These are phyloP conservation scores for Sthenelais limicola DNA, from an alignment of 2,888 invertebrate genomes.

Conservation along the genomic window DNA sequence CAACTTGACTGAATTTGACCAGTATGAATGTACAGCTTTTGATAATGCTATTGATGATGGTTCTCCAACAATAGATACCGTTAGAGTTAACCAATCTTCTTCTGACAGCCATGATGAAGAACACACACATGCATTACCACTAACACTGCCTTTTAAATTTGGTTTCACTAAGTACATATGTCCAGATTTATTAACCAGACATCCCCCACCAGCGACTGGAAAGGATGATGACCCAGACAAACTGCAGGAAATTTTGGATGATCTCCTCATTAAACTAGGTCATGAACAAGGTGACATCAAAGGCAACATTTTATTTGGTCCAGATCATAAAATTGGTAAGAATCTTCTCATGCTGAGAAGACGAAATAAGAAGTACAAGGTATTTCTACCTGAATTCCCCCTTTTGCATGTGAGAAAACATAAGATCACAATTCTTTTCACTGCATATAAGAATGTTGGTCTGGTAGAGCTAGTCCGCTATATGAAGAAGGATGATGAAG, in stretches of 20 bases:
- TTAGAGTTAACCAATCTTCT: no score
- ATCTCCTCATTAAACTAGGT: constrained; percentile 43
- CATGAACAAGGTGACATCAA: background rate
- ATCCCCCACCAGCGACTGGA: constrained; percentile 51
- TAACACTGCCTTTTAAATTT: no score
- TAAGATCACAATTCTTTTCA: background rate
- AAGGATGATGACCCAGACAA: constrained; percentile 45
- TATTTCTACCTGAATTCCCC: constrained; percentile 38
- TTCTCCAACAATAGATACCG: no score
- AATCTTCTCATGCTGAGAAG: constrained; percentile 42
- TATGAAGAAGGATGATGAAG: background rate
- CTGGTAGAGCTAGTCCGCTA: background rate
- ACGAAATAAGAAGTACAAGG: constrained; percentile 29
- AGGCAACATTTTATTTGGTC: constrained; percentile 47
- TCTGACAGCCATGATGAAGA: no score
- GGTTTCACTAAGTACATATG: constrained; percentile 41
- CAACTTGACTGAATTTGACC: no score
- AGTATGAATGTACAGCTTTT: no score
- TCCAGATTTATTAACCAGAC: constrained; percentile 44
- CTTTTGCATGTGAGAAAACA: background rate
- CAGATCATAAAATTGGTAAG: constrained; percentile 49
- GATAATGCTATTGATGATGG: no score
- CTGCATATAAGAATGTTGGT: background rate
- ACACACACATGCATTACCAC: no score
- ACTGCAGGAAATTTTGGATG: constrained; percentile 45